Evolutionary conservation across 2,888 invertebrate genomes (phyloP).

Genomic region (Watsonalla binaria): DNA sequence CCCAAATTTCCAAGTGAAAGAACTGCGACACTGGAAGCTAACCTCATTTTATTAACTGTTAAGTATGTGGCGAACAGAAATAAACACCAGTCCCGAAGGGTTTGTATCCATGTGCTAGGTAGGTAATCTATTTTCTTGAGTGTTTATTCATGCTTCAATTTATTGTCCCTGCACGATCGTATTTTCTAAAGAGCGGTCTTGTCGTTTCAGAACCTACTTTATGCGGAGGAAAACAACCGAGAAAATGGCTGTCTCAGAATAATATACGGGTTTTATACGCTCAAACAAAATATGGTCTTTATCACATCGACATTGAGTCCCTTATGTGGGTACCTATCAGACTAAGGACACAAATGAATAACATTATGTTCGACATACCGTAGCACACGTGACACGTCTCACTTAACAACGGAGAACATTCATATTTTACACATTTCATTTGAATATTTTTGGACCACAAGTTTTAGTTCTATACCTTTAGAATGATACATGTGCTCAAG

Average conservation of each 20-base stretch:
- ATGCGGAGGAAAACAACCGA: constrained; percentile 36
- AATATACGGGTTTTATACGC: constrained; percentile 29
- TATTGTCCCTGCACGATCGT: constrained; percentile 50
- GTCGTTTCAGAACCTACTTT: constrained; percentile 49
- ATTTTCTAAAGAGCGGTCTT: constrained; percentile 48
- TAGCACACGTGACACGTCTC: background rate
- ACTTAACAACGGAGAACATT: background rate
- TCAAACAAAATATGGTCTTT: constrained; percentile 27
- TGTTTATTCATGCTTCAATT: constrained; percentile 55
- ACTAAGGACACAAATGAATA: background rate
- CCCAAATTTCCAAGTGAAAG: background rate
- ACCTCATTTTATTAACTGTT: constrained; percentile 1
- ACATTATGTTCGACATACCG: background rate
- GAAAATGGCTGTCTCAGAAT: constrained; percentile 38
- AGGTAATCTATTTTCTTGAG: constrained; percentile 46
- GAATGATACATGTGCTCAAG: too few relatives aligned
- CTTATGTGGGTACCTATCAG: constrained; percentile 13
- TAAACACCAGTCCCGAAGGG: constrained; percentile 11
- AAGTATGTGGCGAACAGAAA: constrained; percentile 8
- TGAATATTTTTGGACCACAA: too few relatives aligned
- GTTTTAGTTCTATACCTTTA: too few relatives aligned
- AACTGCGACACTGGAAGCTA: background rate
- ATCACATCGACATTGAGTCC: constrained; percentile 12
- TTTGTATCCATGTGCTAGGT: constrained; percentile 4
- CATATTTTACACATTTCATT: too few relatives aligned